phyloP scores from a whole-genome alignment of 2,888 invertebrate genomes.

The Lamellibrachia columna region DNA sequence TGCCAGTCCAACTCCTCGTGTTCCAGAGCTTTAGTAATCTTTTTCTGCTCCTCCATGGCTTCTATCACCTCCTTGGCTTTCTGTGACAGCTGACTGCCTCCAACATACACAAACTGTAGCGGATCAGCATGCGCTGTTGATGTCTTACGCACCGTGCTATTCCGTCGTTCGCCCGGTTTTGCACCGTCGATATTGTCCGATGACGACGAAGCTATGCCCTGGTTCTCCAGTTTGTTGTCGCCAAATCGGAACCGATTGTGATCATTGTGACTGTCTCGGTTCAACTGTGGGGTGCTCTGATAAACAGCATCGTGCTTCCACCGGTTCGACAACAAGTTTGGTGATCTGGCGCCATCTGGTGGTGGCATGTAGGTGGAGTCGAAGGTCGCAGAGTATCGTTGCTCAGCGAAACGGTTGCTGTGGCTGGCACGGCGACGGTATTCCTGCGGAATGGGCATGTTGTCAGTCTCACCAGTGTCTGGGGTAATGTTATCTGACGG shows the following conservation, averaged over 20 bases:
- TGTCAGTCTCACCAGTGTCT: neutral
- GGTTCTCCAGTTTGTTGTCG: slow-evolving; percentile 21
- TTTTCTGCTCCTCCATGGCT: slow-evolving; percentile 51
- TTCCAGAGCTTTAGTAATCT: slow-evolving; percentile 42
- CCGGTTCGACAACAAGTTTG: neutral
- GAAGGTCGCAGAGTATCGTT: slow-evolving; percentile 30
- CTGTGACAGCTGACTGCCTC: slow-evolving; percentile 49
- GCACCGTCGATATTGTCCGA: neutral
- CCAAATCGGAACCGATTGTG: slow-evolving; percentile 24
- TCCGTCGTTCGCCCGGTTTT: neutral
- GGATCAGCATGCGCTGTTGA: slow-evolving; percentile 50
- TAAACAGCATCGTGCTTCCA: neutral
- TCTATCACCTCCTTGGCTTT: slow-evolving; percentile 58
- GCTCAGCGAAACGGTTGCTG: neutral
- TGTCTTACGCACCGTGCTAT: slow-evolving; percentile 38
- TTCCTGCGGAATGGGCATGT: slow-evolving; percentile 29
- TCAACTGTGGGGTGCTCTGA: neutral
- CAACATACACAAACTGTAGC: slow-evolving; percentile 60
- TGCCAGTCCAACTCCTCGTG: slow-evolving; percentile 58
- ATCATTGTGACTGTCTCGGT: neutral
- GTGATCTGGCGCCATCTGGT: neutral
- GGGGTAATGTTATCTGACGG: slow-evolving; percentile 6
- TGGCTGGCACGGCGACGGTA: neutral
- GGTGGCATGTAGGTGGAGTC: slow-evolving; percentile 20
- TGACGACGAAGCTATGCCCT: neutral